These are phyloP conservation scores for Crambe crambe DNA, from an alignment of 37 sponge, comb jelly and placozoan genomes.

Conservation along the genomic window DNA sequence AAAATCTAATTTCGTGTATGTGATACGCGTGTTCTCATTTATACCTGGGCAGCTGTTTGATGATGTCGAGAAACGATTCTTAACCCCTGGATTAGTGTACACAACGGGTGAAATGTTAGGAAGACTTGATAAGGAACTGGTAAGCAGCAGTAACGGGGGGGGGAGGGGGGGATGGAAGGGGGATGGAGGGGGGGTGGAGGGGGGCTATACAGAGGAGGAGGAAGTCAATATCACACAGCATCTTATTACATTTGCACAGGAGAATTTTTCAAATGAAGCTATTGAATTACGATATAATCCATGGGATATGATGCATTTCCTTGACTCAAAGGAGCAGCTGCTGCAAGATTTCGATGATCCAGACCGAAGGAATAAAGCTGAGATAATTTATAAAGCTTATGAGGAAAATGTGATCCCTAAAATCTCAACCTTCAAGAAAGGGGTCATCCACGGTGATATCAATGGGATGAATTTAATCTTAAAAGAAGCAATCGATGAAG, in stretches of 20 bases:
- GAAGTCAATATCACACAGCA: not conserved
- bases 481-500: not conserved
- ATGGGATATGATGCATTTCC: slow-evolving; percentile 42
- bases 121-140: not conserved
- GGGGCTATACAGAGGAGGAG: too few species aligned
- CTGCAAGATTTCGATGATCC: not conserved
- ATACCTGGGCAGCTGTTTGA: slow-evolving; percentile 17
- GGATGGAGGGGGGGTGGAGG: too few species aligned
- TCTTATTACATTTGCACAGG: not conserved
- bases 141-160: not conserved
- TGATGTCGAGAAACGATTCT: not conserved
- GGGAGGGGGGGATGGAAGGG: too few species aligned
- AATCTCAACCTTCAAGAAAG: slow-evolving; percentile 22
- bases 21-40: not conserved
- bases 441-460: slow-evolving; percentile 36
- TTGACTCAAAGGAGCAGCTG: not conserved
- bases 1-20: too few species aligned
- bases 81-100: not conserved
- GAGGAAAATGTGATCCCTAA: slow-evolving; percentile 22
- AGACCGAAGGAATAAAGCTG: slow-evolving; percentile 14
- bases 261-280: not conserved
- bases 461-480: slow-evolving; percentile 43
- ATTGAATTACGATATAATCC: slow-evolving; percentile 7
- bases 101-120: not conserved
- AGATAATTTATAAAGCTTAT: slow-evolving; percentile 9